Evolutionary conservation across 2,797 vertebrate species (phyloP).

Genomic region (Cephalopachus bancanus): DNA sequence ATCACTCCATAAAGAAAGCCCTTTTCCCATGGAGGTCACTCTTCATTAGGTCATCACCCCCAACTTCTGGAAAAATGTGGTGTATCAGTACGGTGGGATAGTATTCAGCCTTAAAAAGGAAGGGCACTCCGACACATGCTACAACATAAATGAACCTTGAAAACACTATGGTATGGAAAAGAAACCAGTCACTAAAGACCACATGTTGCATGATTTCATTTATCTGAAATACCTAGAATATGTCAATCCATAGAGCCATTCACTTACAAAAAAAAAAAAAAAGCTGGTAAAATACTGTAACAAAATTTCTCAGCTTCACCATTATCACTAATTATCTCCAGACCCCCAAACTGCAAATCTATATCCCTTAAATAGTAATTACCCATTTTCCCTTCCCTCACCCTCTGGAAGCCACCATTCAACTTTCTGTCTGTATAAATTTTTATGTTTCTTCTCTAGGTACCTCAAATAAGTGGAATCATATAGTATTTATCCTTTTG

Average conservation of each 20-base stretch:
- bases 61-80: neutral
- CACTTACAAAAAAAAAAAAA: too few species aligned
- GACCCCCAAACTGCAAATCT: neutral
- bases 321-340: neutral
- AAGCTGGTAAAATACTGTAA: neutral
- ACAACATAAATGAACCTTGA: neutral
- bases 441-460: neutral
- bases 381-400: neutral
- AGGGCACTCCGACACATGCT: neutral
- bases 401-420: neutral
- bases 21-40: neutral
- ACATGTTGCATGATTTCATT: neutral
- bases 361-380: neutral
- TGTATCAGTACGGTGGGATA: neutral
- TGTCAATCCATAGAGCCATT: neutral
- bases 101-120: neutral
- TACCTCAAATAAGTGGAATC: neutral
- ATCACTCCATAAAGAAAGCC: neutral
- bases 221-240: neutral
- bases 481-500: neutral
- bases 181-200: neutral
- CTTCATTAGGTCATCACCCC: neutral
- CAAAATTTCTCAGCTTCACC: neutral
- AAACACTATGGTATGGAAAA: neutral
- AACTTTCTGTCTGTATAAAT: neutral